These are phyloP conservation scores for Myiopsitta monachus DNA, from an alignment of 2,113 vertebrate genomes.

Conservation along the genomic window DNA sequence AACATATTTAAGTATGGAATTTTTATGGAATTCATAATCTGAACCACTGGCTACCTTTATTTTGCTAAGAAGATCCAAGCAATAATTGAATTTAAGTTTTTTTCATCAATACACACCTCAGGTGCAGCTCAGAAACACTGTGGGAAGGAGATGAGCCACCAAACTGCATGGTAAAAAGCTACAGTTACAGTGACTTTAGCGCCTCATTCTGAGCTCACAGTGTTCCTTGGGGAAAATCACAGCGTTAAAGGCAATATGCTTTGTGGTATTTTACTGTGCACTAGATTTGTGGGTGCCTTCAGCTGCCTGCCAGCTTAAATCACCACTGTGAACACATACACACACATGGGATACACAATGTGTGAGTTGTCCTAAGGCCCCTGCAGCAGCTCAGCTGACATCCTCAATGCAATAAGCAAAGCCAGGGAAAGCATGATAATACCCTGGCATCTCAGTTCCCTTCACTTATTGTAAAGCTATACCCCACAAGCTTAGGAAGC, in stretches of 20 bases:
- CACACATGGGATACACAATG: accelerated
- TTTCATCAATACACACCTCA: accelerated
- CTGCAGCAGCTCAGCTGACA: accelerated
- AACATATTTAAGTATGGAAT: background rate
- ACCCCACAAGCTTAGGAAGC: background rate
- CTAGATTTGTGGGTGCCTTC: background rate
- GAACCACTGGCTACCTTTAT: background rate
- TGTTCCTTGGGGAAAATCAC: background rate
- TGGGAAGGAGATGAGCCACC: background rate
- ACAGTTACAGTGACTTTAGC: background rate
- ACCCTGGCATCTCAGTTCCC: background rate
- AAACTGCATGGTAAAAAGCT: background rate
- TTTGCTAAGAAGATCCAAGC: background rate
- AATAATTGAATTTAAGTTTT: background rate
- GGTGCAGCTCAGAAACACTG: background rate
- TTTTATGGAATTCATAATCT: background rate
- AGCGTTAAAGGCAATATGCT: background rate
- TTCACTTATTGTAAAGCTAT: background rate
- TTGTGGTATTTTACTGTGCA: background rate
- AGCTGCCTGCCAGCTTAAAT: background rate
- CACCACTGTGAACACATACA: background rate
- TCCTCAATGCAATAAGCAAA: background rate
- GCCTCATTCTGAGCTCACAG: background rate
- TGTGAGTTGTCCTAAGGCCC: background rate
- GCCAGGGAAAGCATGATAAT: background rate